Evolutionary conservation across 2,113 vertebrate species (phyloP).

Genomic region (Stegostoma tigrinum): DNA sequence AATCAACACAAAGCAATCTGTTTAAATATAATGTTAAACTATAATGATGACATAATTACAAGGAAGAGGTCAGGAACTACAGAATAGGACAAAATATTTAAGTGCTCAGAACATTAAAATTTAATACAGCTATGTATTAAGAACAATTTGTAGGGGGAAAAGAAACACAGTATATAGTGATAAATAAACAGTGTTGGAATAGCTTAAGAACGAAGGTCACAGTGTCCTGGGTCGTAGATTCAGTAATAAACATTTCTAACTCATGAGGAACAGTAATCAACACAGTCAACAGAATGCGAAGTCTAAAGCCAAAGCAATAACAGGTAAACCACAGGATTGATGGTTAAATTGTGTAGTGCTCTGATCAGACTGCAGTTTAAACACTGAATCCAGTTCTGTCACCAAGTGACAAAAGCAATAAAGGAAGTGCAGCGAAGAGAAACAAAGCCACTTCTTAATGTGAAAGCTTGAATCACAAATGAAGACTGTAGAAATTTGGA

Average conservation of each 20-base stretch:
- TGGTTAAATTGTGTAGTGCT: background rate
- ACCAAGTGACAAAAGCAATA: background rate
- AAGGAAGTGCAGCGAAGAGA: background rate
- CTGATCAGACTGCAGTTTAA: background rate
- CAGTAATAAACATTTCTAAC: background rate
- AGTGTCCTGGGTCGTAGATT: background rate
- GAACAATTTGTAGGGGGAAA: background rate
- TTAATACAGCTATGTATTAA: background rate
- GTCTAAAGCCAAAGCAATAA: background rate
- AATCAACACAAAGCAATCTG: background rate
- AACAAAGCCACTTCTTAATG: background rate
- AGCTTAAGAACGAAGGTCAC: background rate
- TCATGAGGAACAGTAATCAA: background rate
- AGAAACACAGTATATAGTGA: background rate
- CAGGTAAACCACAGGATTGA: background rate
- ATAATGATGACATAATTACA: background rate
- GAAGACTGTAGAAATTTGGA: background rate
- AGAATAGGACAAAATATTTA: slow-evolving; percentile 15
- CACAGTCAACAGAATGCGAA: background rate
- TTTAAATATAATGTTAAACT: background rate
- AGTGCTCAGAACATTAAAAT: background rate
- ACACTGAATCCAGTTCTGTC: background rate
- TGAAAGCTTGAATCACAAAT: background rate
- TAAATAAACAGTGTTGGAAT: background rate
- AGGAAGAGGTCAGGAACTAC: background rate